Conservation (phyloP, 2,113 vertebrate species). For the Trichomycterus rosablanca region DNA sequence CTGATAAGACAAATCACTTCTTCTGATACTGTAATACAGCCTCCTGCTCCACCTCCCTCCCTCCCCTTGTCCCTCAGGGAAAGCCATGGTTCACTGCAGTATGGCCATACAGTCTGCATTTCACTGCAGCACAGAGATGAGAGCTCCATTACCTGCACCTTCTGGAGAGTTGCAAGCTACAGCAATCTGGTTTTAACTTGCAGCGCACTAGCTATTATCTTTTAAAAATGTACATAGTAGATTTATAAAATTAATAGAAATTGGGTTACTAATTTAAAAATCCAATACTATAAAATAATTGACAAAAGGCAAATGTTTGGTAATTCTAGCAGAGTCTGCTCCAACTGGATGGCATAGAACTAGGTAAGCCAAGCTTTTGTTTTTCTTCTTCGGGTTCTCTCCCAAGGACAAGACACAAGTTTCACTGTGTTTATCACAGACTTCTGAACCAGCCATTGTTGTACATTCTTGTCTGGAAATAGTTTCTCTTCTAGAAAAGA, state of each 20-base stretch:
- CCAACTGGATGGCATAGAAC: conserved; percentile 23
- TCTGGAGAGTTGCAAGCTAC: neutral
- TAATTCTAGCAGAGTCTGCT: neutral
- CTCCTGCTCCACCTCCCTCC: conserved; percentile 24
- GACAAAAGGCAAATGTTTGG: neutral
- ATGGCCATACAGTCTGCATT: conserved; percentile 13
- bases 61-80: neutral
- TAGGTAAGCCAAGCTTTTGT: conserved; percentile 33
- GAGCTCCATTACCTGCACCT: conserved; percentile 5
- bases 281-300: neutral
- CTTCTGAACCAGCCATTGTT: neutral
- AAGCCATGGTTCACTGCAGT: conserved; percentile 11
- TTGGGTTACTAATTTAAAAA: neutral
- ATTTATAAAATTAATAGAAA: too few relatives aligned
- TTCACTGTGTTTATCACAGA: conserved; percentile 17
- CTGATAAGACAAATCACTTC: conserved; percentile 17
- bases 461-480: neutral
- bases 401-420: conserved; percentile 6
- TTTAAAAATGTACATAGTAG: neutral
- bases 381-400: conserved; percentile 6
- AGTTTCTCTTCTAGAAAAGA: neutral
- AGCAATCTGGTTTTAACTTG: conserved; percentile 9
- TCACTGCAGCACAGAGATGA: conserved; percentile 30
- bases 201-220: neutral
- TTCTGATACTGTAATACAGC: conserved; percentile 4